phyloP scores from a whole-genome alignment of 2,797 vertebrate genomes.

The Schizothorax lantsangensis region DNA sequence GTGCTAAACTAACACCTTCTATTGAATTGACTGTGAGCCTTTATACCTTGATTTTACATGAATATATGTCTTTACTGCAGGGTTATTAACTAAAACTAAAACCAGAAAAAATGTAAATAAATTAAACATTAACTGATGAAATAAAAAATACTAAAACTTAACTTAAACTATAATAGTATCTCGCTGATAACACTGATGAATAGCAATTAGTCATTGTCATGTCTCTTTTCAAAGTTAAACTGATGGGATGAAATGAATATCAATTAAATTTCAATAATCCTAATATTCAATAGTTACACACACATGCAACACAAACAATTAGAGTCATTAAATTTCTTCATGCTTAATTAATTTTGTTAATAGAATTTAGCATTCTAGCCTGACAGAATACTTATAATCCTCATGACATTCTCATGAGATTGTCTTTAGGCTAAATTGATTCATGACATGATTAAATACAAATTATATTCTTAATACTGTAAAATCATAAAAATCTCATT shows the following conservation, averaged over 20 bases:
- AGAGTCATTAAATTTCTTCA: not conserved
- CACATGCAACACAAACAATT: slow-evolving; percentile 10
- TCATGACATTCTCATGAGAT: not conserved
- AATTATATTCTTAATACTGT: not conserved
- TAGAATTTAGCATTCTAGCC: slow-evolving; percentile 13
- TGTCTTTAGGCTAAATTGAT: not conserved
- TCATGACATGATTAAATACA: not conserved
- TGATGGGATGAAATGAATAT: slow-evolving; percentile 16
- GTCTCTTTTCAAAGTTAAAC: not conserved
- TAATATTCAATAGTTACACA: slow-evolving; percentile 10
- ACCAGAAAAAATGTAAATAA: not conserved
- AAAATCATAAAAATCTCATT: not conserved
- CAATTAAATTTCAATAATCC: not conserved
- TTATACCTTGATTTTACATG: not conserved
- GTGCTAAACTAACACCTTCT: not conserved
- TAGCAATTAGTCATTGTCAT: not conserved
- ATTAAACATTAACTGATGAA: not conserved
- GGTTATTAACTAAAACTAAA: not conserved
- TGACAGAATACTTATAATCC: not conserved
- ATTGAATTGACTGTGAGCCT: not conserved
- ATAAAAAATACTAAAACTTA: not conserved
- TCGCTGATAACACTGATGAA: too few species aligned
- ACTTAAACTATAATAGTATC: not conserved
- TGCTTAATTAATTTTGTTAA: slow-evolving; percentile 31
- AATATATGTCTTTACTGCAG: not conserved